Percentiles rank a stretch among this genome's conserved stretches.
Conservation (phyloP, 1,140 invertebrate species). For the Fopius arisanus region DNA sequence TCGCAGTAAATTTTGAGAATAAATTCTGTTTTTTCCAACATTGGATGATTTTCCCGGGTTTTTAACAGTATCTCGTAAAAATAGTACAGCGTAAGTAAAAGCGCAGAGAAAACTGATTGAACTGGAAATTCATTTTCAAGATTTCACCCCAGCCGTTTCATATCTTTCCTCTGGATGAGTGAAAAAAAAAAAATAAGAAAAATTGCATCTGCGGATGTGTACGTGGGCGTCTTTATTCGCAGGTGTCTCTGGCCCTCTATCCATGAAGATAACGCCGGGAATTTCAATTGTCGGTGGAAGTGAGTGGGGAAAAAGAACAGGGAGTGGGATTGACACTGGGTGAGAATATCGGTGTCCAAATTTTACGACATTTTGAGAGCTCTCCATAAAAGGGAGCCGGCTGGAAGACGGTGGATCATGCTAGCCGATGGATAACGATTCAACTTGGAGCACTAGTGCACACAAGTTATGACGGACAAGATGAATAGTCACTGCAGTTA, state of each 20-base stretch:
- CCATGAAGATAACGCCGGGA: not conserved
- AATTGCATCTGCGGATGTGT: not conserved
- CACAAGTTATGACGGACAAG: not conserved
- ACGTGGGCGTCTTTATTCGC: not conserved
- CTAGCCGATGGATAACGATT: not conserved
- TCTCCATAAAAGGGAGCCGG: conserved; percentile 37
- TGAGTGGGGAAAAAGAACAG: not conserved
- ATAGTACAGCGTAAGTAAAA: not conserved
- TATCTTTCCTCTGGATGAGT: not conserved
- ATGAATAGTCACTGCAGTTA: conserved; percentile 11
- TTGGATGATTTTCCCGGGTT: not conserved
- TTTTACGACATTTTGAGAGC: conserved; percentile 49
- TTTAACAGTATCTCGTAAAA: not conserved
- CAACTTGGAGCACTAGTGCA: not conserved
- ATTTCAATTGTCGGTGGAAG: not conserved
- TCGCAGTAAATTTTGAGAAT: too few relatives aligned
- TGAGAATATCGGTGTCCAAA: conserved; percentile 30
- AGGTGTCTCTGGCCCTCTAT: not conserved
- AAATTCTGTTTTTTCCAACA: too few relatives aligned
- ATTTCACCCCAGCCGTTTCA: not conserved
- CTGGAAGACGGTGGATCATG: not conserved
- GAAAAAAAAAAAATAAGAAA: not conserved
- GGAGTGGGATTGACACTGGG: not conserved
- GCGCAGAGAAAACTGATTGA: not conserved
- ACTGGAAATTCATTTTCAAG: conserved; percentile 3